A percentile compares a stretch with the other conserved stretches of the same genome.
These are phyloP conservation scores for Cettia cetti DNA, from an alignment of 2,113 vertebrate species.

Conservation along the genomic window DNA sequence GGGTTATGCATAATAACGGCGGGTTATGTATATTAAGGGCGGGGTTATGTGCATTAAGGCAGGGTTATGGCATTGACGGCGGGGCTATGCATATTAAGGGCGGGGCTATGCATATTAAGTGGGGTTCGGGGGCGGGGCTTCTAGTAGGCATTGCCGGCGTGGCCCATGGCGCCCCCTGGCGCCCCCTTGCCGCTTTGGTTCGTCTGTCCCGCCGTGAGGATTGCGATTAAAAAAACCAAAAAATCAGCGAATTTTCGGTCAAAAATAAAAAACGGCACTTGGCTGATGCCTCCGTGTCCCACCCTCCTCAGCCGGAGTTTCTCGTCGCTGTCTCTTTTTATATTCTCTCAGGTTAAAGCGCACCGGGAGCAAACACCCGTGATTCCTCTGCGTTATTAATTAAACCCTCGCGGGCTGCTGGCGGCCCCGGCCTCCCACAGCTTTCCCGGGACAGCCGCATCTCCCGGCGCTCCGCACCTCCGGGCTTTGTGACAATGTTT, in stretches of 20 bases:
- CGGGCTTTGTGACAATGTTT: not conserved
- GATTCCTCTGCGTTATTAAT: too few relatives aligned
- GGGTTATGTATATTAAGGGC: too few relatives aligned
- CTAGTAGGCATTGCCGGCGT: rapidly evolving
- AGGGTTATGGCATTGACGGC: rapidly evolving
- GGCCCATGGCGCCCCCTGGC: not conserved
- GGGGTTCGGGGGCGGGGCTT: not conserved
- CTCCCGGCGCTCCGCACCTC: too few relatives aligned
- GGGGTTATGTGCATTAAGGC: not conserved
- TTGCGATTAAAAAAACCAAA: not conserved
- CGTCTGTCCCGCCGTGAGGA: not conserved
- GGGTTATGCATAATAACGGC: too few relatives aligned
- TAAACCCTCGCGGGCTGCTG: not conserved
- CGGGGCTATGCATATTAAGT: rapidly evolving
- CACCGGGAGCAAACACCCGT: too few relatives aligned
- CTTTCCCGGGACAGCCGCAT: not conserved
- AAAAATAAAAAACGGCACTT: rapidly evolving
- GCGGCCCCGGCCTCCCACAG: too few relatives aligned
- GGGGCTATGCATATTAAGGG: not conserved
- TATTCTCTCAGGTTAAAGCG: not conserved
- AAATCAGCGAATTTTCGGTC: not conserved
- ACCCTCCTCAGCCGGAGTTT: rapidly evolving
- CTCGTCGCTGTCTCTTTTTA: too few relatives aligned
- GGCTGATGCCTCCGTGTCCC: too few relatives aligned
- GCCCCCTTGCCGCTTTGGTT: rapidly evolving